A percentile compares a stretch with the other conserved stretches of the same genome.
Evolutionary conservation across 2,113 vertebrate species (phyloP).

Genomic region (Erythrolamprus reginae): DNA sequence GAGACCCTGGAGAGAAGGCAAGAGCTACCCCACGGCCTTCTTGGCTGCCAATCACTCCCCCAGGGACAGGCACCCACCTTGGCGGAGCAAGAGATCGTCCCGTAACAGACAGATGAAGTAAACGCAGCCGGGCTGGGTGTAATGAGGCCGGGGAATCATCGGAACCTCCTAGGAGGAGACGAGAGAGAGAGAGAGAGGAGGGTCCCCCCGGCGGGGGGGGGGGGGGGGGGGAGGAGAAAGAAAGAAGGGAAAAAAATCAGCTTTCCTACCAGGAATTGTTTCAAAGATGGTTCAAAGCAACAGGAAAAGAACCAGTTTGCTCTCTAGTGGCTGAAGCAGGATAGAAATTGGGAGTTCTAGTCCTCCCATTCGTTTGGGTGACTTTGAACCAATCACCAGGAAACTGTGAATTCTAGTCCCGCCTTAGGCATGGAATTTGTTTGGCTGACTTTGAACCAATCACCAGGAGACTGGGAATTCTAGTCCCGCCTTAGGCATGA

Average conservation of each 20-base stretch:
- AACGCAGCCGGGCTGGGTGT: slow-evolving; percentile 90
- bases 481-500: too few species aligned
- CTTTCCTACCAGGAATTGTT: not conserved
- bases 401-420: not conserved
- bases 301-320: too few species aligned
- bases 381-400: too few species aligned
- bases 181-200: not conserved
- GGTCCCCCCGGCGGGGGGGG: accelerated
- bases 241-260: accelerated
- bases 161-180: slow-evolving; percentile 84
- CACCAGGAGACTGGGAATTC: not conserved
- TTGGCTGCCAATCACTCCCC: not conserved
- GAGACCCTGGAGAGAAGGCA: not conserved
- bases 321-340: too few species aligned
- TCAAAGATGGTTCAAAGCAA: too few species aligned
- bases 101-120: slow-evolving; percentile 95
- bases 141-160: slow-evolving; percentile 94
- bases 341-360: not conserved
- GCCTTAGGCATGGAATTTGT: too few species aligned
- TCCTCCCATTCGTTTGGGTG: accelerated
- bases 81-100: slow-evolving; percentile 92
- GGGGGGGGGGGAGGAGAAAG: too few species aligned
- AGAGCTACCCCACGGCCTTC: not conserved
- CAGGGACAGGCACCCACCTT: slow-evolving; percentile 70
- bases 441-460: too few species aligned